phyloP scores from a whole-genome alignment of 2,113 vertebrate genomes.

The Calyptomena viridis region DNA sequence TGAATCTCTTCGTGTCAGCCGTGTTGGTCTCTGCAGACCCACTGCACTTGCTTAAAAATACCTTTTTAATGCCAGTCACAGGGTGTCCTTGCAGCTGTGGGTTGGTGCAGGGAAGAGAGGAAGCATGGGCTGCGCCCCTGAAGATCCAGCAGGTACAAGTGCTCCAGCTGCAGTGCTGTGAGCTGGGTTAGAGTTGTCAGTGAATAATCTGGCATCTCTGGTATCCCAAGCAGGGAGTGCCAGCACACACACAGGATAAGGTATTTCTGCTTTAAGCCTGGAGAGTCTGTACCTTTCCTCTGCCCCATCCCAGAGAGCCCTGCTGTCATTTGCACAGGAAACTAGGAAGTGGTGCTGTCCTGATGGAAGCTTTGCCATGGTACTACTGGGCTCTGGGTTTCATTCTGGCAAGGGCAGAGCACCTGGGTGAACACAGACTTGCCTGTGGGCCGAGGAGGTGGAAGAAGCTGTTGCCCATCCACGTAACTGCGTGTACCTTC shows the following conservation, averaged over 20 bases:
- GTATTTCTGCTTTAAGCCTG: background rate
- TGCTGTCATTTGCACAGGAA: fast-evolving
- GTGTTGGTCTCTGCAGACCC: background rate
- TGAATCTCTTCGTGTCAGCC: background rate
- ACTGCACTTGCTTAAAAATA: background rate
- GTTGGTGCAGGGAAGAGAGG: background rate
- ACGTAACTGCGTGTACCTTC: fast-evolving
- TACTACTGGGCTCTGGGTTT: background rate
- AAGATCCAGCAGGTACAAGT: background rate
- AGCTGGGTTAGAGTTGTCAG: background rate
- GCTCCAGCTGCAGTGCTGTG: background rate
- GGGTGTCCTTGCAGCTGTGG: background rate
- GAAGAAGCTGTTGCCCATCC: background rate
- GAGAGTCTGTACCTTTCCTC: too few species aligned
- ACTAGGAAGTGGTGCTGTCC: fast-evolving
- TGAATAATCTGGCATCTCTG: background rate
- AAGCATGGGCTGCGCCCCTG: fast-evolving
- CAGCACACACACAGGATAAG: background rate
- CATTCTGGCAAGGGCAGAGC: fast-evolving
- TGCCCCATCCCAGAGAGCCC: fast-evolving
- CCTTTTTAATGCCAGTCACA: background rate
- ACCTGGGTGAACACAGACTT: background rate
- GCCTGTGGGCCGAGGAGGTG: too few species aligned
- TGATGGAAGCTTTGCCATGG: fast-evolving
- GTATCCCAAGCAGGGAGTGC: fast-evolving